phyloP scores from a whole-genome alignment of 2,797 vertebrate species.

The Bufotes viridis region DNA sequence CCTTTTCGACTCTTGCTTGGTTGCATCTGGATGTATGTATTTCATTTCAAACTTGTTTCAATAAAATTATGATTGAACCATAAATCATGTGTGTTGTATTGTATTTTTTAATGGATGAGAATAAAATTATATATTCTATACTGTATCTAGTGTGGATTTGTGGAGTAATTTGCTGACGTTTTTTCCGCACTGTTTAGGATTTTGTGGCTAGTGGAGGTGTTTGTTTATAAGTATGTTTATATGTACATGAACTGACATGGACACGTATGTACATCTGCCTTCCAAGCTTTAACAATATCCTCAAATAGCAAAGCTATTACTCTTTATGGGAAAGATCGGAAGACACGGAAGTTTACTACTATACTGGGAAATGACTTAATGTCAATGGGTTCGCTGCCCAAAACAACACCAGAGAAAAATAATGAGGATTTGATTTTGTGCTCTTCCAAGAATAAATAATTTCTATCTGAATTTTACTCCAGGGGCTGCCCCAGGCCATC shows the following conservation, averaged over 20 bases:
- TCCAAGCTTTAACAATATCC: neutral
- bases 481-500: neutral
- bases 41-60: too few species aligned
- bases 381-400: constrained; percentile 19
- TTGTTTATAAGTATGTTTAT: neutral
- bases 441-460: constrained; percentile 34
- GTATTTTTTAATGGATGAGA: too few species aligned
- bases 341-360: constrained; percentile 18
- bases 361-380: constrained; percentile 36
- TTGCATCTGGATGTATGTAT: too few species aligned
- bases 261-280: neutral
- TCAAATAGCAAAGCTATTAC: constrained; percentile 11
- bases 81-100: too few species aligned
- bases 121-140: too few species aligned
- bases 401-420: constrained; percentile 32
- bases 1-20: too few species aligned
- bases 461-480: constrained; percentile 14
- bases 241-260: neutral
- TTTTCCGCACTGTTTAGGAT: too few species aligned
- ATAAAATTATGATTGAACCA: too few species aligned
- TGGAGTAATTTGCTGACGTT: too few species aligned
- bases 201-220: too few species aligned
- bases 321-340: neutral
- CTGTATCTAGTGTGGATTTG: too few species aligned
- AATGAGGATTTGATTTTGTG: constrained; percentile 27